These are phyloP conservation scores for Pyrrhosoma nymphula DNA, from an alignment of 2,888 invertebrate species.

Conservation along the genomic window DNA sequence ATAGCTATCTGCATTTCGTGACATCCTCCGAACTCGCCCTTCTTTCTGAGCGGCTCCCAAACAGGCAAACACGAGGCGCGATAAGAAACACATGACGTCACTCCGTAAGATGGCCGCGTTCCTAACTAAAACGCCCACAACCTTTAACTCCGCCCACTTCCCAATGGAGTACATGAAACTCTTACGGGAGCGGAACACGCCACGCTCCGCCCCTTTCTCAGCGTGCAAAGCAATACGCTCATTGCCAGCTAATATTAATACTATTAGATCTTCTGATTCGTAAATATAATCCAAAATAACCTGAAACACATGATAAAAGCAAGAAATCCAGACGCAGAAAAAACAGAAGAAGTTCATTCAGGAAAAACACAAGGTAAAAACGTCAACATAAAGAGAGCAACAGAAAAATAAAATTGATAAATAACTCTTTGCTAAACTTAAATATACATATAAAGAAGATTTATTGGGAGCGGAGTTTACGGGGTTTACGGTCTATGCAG, in stretches of 20 bases:
- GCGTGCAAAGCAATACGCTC: not conserved
- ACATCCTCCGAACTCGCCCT: not conserved
- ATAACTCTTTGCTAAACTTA: not conserved
- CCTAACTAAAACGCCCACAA: constrained; percentile 59
- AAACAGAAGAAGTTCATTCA: not conserved
- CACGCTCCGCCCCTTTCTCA: constrained; percentile 58
- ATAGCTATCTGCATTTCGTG: not conserved
- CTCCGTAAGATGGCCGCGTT: constrained; percentile 66
- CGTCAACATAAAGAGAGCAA: not conserved
- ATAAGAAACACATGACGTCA: constrained; percentile 55
- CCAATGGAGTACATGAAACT: constrained; percentile 66
- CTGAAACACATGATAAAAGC: not conserved
- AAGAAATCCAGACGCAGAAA: not conserved
- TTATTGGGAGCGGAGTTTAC: not conserved
- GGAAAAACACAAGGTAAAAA: not conserved
- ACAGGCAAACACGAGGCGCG: constrained; percentile 9
- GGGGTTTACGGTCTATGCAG: not conserved
- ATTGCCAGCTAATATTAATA: not conserved
- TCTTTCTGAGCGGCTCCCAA: not conserved
- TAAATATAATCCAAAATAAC: not conserved
- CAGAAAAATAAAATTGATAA: not conserved
- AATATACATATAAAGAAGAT: not conserved
- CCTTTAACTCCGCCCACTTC: constrained; percentile 64
- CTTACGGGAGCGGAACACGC: constrained; percentile 39
- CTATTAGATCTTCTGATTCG: not conserved